These are phyloP conservation scores for Sitta europaea DNA, from an alignment of 2,113 vertebrate genomes.

Conservation along the genomic window DNA sequence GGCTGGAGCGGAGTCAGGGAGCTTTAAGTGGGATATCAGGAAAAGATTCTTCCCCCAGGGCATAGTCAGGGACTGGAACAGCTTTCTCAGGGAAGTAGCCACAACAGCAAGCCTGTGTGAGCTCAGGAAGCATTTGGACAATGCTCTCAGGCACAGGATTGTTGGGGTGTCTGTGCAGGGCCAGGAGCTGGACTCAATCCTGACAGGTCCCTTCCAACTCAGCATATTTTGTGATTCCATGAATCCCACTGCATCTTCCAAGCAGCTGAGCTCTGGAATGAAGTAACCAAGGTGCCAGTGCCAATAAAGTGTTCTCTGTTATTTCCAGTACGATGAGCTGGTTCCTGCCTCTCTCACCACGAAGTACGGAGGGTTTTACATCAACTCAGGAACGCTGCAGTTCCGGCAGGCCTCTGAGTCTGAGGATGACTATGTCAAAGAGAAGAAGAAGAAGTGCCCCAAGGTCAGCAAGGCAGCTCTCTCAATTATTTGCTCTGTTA, in stretches of 20 bases:
- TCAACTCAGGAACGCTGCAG: slow-evolving; percentile 89
- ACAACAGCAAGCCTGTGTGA: neutral
- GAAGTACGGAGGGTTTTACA: slow-evolving; percentile 92
- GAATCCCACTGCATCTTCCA: neutral
- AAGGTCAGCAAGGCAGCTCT: slow-evolving; percentile 74
- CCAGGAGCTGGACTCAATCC: neutral
- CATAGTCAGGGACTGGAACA: neutral
- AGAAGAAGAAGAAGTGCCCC: slow-evolving; percentile 78
- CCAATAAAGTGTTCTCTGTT: neutral
- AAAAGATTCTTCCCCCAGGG: neutral
- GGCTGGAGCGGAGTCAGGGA: neutral
- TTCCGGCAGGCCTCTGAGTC: slow-evolving; percentile 87
- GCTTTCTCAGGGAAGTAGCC: neutral
- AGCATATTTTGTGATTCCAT: neutral
- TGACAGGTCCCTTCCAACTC: neutral
- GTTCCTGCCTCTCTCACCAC: slow-evolving; percentile 92
- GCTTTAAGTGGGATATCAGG: neutral
- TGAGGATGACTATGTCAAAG: slow-evolving; percentile 77
- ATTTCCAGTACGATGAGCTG: slow-evolving; percentile 89
- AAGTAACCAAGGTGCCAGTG: neutral
- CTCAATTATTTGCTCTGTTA: neutral
- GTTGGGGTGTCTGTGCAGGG: neutral
- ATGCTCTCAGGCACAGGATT: neutral
- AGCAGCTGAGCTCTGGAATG: neutral
- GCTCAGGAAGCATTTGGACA: neutral